Evolutionary conservation across 2,113 vertebrate species (phyloP).

Genomic region (Pseudonaja textilis): DNA sequence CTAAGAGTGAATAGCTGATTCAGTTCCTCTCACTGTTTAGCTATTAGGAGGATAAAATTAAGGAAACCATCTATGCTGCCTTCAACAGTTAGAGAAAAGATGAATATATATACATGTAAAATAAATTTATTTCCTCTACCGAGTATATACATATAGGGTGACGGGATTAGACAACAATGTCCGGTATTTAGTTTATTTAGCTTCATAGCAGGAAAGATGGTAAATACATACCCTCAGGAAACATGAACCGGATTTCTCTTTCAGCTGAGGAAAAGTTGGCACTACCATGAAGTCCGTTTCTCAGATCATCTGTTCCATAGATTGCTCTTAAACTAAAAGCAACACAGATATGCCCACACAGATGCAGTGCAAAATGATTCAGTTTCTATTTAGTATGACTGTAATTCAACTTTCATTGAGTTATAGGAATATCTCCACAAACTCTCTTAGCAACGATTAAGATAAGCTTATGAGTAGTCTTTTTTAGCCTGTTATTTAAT

Average conservation of each 20-base stretch:
- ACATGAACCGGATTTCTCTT: conserved; percentile 90
- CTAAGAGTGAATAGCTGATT: not conserved
- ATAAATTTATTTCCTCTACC: not conserved
- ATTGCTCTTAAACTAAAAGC: conserved; percentile 84
- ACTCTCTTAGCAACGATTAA: not conserved
- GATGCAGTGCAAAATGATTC: too few relatives aligned
- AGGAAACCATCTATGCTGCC: not conserved
- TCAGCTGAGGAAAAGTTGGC: conserved; percentile 78
- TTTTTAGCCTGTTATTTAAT: not conserved
- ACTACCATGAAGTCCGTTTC: conserved; percentile 92
- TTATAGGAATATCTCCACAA: not conserved
- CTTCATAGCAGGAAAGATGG: not conserved
- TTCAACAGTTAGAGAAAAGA: not conserved
- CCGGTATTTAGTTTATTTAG: not conserved
- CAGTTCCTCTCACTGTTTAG: not conserved
- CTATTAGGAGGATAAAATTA: not conserved
- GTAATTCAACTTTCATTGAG: not conserved
- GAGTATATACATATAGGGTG: not conserved
- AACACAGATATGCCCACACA: conserved; percentile 36
- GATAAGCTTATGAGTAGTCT: not conserved
- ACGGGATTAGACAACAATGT: not conserved
- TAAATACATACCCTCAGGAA: conserved; percentile 82
- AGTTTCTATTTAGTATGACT: not conserved
- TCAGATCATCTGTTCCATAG: conserved; percentile 88
- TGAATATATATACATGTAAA: not conserved